Conservation (phyloP, 2,888 invertebrate genomes). For the Himalopsyche kuldschensis region DNA sequence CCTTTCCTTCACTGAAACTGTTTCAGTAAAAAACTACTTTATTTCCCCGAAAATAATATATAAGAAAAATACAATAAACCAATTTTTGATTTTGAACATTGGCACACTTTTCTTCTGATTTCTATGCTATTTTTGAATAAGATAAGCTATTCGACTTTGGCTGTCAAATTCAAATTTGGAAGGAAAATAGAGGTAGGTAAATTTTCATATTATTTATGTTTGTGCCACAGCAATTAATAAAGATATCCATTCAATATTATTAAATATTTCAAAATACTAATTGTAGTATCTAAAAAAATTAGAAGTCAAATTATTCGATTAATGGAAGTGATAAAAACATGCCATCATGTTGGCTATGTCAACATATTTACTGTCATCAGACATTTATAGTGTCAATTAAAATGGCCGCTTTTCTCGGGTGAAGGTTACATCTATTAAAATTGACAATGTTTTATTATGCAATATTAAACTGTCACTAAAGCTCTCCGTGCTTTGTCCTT, state of each 20-base stretch:
- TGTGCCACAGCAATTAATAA: too few species aligned
- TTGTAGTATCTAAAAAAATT: too few species aligned
- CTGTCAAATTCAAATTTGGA: too few species aligned
- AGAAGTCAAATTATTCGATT: not conserved
- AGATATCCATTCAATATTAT: not conserved
- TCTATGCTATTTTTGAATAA: too few species aligned
- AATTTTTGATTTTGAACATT: too few species aligned
- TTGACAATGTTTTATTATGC: constrained; percentile 24
- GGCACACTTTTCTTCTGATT: too few species aligned
- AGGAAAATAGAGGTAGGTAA: too few species aligned
- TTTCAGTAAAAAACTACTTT: not conserved
- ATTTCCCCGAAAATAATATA: too few species aligned
- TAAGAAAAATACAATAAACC: too few species aligned
- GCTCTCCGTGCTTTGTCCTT: not conserved
- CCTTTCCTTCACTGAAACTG: constrained; percentile 26
- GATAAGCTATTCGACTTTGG: too few species aligned
- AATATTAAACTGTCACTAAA: constrained; percentile 7
- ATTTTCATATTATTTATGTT: too few species aligned
- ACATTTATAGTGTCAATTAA: not conserved
- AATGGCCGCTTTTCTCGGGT: constrained; percentile 7
- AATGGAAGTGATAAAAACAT: not conserved
- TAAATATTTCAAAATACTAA: not conserved
- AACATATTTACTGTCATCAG: not conserved
- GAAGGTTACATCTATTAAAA: constrained; percentile 22
- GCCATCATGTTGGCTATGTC: not conserved